Percentiles rank a stretch among this genome's conserved stretches.
Conservation (phyloP, 2,797 vertebrate species). For the Molossus molossus region DNA sequence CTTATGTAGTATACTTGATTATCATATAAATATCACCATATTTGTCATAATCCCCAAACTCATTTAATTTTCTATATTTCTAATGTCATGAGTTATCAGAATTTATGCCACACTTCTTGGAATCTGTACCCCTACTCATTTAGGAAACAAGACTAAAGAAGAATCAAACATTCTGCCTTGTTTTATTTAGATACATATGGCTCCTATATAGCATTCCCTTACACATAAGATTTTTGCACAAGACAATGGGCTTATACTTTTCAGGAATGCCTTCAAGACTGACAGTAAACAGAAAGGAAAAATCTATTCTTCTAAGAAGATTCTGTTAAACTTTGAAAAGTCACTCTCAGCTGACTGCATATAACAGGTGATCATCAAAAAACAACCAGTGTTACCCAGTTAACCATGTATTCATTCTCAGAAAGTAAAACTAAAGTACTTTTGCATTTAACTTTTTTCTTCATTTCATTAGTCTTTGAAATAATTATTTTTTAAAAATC, state of each 20-base stretch:
- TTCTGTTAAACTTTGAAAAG: neutral
- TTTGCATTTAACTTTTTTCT: conserved; percentile 16
- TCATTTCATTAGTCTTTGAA: conserved; percentile 20
- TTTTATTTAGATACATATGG: conserved; percentile 52
- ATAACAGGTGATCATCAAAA: neutral
- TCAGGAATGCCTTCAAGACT: conserved; percentile 7
- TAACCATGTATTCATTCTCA: neutral
- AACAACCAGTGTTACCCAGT: neutral
- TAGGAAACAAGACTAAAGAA: conserved; percentile 52
- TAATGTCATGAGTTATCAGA: conserved; percentile 28
- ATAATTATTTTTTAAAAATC: neutral
- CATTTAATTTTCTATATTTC: neutral
- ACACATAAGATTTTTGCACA: neutral
- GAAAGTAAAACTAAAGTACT: neutral
- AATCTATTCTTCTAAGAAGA: conserved; percentile 34
- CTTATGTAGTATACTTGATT: neutral
- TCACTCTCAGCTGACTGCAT: neutral
- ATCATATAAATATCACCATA: neutral
- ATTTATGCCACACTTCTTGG: conserved; percentile 33
- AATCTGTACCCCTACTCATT: conserved; percentile 36
- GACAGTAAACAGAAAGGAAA: conserved; percentile 13
- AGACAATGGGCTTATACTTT: conserved; percentile 5
- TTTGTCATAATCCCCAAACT: conserved; percentile 40
- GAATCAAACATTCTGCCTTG: neutral
- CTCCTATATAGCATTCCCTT: neutral